Conservation (phyloP, 92 coral and sea anemone genomes). For the Palythoa grandis region DNA sequence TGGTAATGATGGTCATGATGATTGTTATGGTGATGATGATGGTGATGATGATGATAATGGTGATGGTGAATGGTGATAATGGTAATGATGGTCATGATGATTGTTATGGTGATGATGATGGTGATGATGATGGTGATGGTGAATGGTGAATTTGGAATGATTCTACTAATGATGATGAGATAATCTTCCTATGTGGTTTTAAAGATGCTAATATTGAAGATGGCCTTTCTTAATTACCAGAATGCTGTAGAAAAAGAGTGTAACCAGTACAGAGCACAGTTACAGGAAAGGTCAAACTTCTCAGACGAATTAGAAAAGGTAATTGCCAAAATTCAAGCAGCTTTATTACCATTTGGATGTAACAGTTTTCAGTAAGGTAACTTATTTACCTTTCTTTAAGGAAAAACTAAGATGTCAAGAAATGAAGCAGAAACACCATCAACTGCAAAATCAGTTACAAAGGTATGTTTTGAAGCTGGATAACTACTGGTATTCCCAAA, state of each 20-base stretch:
- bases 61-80: neutral
- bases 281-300: conserved; percentile 67
- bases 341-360: neutral
- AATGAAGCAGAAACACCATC: conserved; percentile 86
- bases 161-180: neutral
- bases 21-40: too few species aligned
- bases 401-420: conserved; percentile 84
- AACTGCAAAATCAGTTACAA: conserved; percentile 93
- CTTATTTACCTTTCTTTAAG: conserved; percentile 44
- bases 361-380: neutral
- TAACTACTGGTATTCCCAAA: neutral
- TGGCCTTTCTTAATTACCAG: conserved; percentile 38
- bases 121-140: neutral
- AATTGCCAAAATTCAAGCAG: neutral
- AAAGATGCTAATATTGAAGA: neutral
- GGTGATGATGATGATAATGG: neutral
- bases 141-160: neutral
- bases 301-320: conserved; percentile 91
- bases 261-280: conserved; percentile 63
- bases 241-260: conserved; percentile 79
- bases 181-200: neutral
- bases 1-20: too few species aligned
- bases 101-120: too few species aligned
- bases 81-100: too few species aligned
- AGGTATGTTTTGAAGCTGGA: conserved; percentile 62